These are phyloP conservation scores for Maniola hyperantus DNA, from an alignment of 2,888 invertebrate genomes.

Conservation along the genomic window DNA sequence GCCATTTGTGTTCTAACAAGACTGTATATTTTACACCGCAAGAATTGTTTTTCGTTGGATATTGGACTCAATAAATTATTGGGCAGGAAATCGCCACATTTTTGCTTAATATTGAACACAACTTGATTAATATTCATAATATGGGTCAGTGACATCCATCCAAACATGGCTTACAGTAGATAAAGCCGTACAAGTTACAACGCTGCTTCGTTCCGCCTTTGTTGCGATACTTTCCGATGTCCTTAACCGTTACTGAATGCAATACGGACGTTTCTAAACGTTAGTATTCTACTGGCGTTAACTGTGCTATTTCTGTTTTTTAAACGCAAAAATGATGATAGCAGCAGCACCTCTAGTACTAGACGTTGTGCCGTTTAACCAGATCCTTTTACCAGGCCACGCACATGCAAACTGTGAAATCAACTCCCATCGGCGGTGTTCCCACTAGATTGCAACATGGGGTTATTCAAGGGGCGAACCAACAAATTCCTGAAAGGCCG, in stretches of 20 bases:
- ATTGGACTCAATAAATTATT: no score
- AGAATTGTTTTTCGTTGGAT: no score
- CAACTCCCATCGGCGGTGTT: no score
- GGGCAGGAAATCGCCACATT: no score
- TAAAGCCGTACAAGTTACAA: not conserved
- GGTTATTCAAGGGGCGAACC: no score
- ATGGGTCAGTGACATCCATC: constrained; percentile 46
- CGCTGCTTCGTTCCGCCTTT: constrained; percentile 32
- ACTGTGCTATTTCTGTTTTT: not conserved
- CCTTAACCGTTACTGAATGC: constrained; percentile 34
- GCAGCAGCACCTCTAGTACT: not conserved
- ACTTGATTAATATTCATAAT: constrained; percentile 25
- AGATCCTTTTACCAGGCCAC: no score
- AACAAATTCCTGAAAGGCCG: no score
- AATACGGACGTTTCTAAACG: constrained; percentile 27
- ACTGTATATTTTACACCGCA: no score
- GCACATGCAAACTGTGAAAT: no score
- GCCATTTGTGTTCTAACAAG: no score
- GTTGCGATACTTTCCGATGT: constrained; percentile 35
- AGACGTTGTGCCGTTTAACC: no score
- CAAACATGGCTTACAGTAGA: constrained; percentile 39
- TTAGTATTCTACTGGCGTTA: not conserved
- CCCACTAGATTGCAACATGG: no score
- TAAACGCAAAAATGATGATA: constrained; percentile 1
- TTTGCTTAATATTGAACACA: constrained; percentile 1